Evolutionary conservation across 2,797 vertebrate species (phyloP), one percentile per base, ranked within the genome.

Genomic region (Intellagama lesueurii): DNA sequence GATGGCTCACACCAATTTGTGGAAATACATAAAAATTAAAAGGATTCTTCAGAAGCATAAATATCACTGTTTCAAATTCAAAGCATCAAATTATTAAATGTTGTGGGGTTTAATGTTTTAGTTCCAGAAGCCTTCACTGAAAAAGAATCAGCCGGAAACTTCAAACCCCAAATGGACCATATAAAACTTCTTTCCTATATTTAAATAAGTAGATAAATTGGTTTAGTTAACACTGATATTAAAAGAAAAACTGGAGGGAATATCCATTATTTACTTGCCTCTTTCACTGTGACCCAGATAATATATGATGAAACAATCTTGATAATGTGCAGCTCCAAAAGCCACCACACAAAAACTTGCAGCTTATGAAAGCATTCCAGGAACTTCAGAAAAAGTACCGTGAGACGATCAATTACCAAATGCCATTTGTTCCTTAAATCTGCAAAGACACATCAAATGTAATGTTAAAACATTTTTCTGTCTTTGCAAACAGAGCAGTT

Each of bases 391-490:
- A 99, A 98, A 77, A 99, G 97, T 90, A 99, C 99, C 0, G 98
- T 99, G 87, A 99, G 98, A 4, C 99, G 98, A 93, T 99, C 99
- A 0, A 99, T 97, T 93, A 99, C 99, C 93, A 99, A 96, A 88
- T 99, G 98, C 99, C 99, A 99, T 90, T 99, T 99, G 93, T 98
- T 99, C 94, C 96, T 99, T 91, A 99, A 95, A 92, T 99, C 99
- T 99, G 95, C 68, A 96, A 92, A 87, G 81, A 91, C 82, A 90
- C 64, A 83, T 75, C 82, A 87, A 85, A 88, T 2, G 88, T 40
- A 93, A 1, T 81, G 88, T 73, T 60, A 70, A 85, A 83, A 47
- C 90, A 52, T 30, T 72, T 28, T 14, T 40, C 40, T 30, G 6
- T 28, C 7, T 89, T 66, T 91, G 47, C 92, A 32, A 88, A 94